Conservation (phyloP, 2,797 vertebrate species). For the Muscicapa striata region DNA sequence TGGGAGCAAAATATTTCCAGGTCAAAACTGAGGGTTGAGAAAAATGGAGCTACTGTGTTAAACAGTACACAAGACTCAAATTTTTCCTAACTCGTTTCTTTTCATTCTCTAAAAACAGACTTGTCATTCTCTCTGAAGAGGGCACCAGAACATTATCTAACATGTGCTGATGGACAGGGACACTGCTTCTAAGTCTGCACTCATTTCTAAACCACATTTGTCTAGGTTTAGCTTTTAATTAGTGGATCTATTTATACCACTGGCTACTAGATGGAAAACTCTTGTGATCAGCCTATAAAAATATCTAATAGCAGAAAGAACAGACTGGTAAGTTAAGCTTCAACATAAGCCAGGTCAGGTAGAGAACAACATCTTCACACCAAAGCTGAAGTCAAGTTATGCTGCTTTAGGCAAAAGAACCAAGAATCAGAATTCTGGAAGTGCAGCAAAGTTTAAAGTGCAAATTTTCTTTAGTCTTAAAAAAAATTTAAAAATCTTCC, state of each 20-base stretch:
- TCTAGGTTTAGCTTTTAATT: not conserved
- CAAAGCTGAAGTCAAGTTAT: not conserved
- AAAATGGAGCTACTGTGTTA: not conserved
- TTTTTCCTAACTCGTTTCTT: not conserved
- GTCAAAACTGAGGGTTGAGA: not conserved
- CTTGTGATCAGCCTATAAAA: not conserved
- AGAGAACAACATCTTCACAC: not conserved
- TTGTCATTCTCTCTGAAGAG: conserved; percentile 4
- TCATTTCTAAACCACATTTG: not conserved
- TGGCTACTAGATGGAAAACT: not conserved
- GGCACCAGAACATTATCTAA: not conserved
- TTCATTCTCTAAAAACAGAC: not conserved
- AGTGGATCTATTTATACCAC: not conserved
- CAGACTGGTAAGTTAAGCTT: not conserved
- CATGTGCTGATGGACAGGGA: not conserved
- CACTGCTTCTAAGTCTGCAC: not conserved
- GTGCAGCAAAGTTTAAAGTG: not conserved
- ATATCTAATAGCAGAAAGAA: not conserved
- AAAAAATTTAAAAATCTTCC: not conserved
- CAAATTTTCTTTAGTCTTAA: not conserved
- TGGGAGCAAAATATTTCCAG: not conserved
- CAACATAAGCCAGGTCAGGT: not conserved
- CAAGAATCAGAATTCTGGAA: not conserved
- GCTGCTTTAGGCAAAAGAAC: not conserved
- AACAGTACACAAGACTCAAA: fast-evolving